phyloP scores from a whole-genome alignment of 2,888 invertebrate species.

The Mythimna ferrago region DNA sequence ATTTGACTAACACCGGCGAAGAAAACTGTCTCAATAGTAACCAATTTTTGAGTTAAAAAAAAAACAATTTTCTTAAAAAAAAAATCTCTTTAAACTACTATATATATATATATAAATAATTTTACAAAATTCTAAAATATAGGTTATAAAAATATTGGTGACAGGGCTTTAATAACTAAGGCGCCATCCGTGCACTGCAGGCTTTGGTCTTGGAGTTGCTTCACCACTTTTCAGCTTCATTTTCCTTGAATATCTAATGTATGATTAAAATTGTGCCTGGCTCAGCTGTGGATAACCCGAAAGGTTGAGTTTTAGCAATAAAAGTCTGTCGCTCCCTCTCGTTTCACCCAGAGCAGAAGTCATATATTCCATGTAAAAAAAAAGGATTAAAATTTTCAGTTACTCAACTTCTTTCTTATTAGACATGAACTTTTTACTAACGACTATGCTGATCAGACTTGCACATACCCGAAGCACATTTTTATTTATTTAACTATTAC shows the following conservation, averaged over 20 bases:
- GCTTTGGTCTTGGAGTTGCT: background rate
- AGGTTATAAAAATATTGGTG: background rate
- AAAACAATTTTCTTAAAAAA: background rate
- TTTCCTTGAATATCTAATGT: conserved; percentile 11
- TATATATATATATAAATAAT: too few relatives aligned
- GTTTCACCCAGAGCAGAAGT: too few relatives aligned
- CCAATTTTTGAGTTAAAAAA: background rate
- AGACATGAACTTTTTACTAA: background rate
- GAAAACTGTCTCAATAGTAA: background rate
- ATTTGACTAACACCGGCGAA: background rate
- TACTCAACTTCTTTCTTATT: background rate
- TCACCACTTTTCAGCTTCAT: background rate
- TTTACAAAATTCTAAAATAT: background rate
- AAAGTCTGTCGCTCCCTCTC: too few relatives aligned
- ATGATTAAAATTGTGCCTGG: too few relatives aligned
- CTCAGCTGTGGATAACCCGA: too few relatives aligned
- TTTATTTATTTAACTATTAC: background rate
- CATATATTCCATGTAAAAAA: too few relatives aligned
- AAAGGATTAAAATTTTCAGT: background rate
- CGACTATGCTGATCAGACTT: background rate
- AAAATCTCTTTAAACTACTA: too few relatives aligned
- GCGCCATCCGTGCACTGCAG: too few relatives aligned
- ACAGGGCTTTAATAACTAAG: too few relatives aligned
- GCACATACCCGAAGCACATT: background rate
- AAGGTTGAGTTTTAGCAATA: too few relatives aligned